These are phyloP conservation scores for Drosophila sucinea DNA, from an alignment of 1,140 invertebrate species.

Conservation along the genomic window DNA sequence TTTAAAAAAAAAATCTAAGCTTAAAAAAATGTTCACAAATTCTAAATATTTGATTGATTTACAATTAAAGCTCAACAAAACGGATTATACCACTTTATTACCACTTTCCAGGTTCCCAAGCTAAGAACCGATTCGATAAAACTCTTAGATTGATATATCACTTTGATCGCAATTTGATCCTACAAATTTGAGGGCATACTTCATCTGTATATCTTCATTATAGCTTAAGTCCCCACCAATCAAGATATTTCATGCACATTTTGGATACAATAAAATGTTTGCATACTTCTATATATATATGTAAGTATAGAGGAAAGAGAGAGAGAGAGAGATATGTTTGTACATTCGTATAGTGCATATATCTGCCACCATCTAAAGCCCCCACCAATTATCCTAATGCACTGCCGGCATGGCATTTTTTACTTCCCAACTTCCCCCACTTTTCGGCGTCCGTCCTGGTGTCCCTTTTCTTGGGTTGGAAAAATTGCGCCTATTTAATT, in stretches of 20 bases:
- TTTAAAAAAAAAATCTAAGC: no score
- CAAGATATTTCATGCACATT: neutral
- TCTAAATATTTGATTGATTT: no score
- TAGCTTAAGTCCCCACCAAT: neutral
- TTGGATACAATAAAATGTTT: conserved; percentile 2
- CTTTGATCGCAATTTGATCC: neutral
- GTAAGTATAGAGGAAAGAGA: neutral
- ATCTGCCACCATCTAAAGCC: conserved; percentile 59
- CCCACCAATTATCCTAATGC: conserved; percentile 64
- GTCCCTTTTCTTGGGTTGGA: conserved; percentile 52
- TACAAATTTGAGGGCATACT: neutral
- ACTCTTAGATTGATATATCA: neutral
- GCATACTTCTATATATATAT: neutral
- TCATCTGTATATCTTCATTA: neutral
- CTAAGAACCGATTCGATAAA: neutral
- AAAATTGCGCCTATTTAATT: conserved; percentile 79
- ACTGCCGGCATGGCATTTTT: conserved; percentile 64
- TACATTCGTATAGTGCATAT: neutral
- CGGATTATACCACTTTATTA: no score
- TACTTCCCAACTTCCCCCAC: conserved; percentile 20
- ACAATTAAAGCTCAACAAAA: no score
- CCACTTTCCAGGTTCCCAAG: no score
- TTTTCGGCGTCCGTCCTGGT: neutral
- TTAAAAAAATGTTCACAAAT: no score
- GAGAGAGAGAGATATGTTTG: neutral